Evolutionary conservation across 2,113 vertebrate species (phyloP), one percentile per base, ranked within the genome.

Genomic region (Fukomys damarensis): DNA sequence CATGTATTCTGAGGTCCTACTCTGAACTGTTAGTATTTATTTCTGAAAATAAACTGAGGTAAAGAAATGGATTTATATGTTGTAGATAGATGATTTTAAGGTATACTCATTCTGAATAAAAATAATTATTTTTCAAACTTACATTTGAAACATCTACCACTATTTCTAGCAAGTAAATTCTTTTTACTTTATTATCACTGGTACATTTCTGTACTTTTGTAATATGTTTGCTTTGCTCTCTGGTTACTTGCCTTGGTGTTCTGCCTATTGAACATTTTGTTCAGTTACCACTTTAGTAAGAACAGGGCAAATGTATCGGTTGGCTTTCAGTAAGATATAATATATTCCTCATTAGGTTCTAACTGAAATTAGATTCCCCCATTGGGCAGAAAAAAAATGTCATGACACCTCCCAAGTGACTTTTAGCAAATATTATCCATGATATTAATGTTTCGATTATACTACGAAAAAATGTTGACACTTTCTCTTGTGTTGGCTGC

Each of bases 351-450:
- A 70, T 52, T 72, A 38, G n/a, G 65, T 72, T 35, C 54, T 92
- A 86, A 91, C 35, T 93, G 91, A 91, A 96, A 95, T 81, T 94
- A 72, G 14, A 65, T 89, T 91, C 80, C 13, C 61, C 52, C 70
- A 2, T 72, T 59, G n/a, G 68, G 80, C 56, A 97, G 86, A 94
- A 96, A 96, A 94, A 86, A 94, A 96, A 96, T 89, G 84, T 65
- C 59, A 84, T 72, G 56, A 59, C 32, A 95, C 7, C 28, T 84
- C 26, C 17, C 54, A 54, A 72, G 43, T 72, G 61, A 82, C 49
- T 97, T 94, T 95, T 91, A 94, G 94, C 63, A 94, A 93, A 96
- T 32, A 87, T 54, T 91, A 80, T 41, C 41, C 30, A 58, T 58
- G 30, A 83, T 58, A 93, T 32, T 87, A 83, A 6, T 91, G 63